A percentile compares a stretch with the other conserved stretches of the same genome.
Evolutionary conservation across 2,113 vertebrate species (phyloP).

Genomic region (Pampusana beccarii): DNA sequence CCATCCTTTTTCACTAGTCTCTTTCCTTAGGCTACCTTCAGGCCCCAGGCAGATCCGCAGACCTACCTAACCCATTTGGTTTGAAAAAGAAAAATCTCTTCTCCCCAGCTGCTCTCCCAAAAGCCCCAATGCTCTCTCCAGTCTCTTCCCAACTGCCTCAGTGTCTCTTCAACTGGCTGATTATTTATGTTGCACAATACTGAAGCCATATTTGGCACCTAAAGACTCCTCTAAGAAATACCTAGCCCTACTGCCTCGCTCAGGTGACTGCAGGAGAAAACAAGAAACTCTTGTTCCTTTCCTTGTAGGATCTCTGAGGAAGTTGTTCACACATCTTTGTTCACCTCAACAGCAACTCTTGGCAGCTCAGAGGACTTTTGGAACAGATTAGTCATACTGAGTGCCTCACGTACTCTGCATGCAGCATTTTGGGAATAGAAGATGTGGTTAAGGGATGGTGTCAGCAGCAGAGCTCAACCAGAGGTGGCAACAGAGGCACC

Average conservation of each 20-base stretch:
- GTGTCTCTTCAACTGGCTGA: background rate
- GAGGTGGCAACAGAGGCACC: background rate
- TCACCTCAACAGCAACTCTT: background rate
- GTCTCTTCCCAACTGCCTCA: background rate
- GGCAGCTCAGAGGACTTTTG: background rate
- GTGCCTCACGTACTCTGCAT: background rate
- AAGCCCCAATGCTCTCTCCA: accelerated
- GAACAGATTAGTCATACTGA: background rate
- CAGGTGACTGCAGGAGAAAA: background rate
- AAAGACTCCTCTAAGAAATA: background rate
- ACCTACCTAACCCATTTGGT: background rate
- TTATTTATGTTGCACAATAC: background rate
- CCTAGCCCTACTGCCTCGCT: background rate
- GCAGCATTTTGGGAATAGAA: background rate
- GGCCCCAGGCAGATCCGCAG: background rate
- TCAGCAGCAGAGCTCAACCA: background rate
- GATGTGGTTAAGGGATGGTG: background rate
- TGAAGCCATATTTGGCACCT: background rate
- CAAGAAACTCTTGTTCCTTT: background rate
- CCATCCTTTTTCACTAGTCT: background rate
- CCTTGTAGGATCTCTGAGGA: background rate
- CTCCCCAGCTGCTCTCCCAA: background rate
- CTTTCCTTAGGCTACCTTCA: background rate
- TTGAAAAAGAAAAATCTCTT: background rate
- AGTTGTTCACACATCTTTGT: background rate